Percentiles rank a stretch among this genome's conserved stretches.
phyloP scores from a whole-genome alignment of 2,113 vertebrate species.

The Sorex fumeus region DNA sequence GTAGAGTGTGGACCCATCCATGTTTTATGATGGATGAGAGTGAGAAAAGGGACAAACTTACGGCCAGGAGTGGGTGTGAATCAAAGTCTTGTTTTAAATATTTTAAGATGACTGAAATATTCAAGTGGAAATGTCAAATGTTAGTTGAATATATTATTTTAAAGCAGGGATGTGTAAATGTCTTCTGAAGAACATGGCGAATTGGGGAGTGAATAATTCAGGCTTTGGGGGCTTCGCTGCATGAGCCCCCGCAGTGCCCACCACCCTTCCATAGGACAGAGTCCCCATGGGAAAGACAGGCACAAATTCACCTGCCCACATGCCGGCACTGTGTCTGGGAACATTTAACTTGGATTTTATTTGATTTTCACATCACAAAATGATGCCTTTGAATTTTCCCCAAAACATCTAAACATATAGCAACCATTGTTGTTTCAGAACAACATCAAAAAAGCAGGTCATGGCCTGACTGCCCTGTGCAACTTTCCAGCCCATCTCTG shows the following conservation, averaged over 20 bases:
- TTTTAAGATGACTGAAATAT: conserved; percentile 12
- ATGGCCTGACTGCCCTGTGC: not conserved
- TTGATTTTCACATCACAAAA: too few relatives aligned
- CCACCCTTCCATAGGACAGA: too few relatives aligned
- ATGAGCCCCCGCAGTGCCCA: too few relatives aligned
- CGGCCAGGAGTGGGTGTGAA: not conserved
- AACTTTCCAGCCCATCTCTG: not conserved
- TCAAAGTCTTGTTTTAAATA: not conserved
- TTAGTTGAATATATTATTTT: not conserved
- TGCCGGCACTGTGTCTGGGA: too few relatives aligned
- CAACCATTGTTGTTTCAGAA: not conserved
- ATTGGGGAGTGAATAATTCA: too few relatives aligned
- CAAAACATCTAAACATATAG: not conserved
- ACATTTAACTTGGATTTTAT: too few relatives aligned
- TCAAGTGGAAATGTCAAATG: not conserved
- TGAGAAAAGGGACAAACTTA: not conserved
- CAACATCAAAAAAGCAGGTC: not conserved
- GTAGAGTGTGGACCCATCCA: too few relatives aligned
- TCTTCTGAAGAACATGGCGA: not conserved
- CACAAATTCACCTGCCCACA: too few relatives aligned
- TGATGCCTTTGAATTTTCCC: not conserved
- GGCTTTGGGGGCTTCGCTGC: too few relatives aligned
- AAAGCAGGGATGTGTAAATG: not conserved
- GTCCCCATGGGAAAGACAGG: too few relatives aligned
- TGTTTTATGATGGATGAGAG: not conserved